Evolutionary conservation across 2,113 vertebrate genomes (phyloP), one percentile per base, ranked within the genome.

Genomic region (Otis tarda): DNA sequence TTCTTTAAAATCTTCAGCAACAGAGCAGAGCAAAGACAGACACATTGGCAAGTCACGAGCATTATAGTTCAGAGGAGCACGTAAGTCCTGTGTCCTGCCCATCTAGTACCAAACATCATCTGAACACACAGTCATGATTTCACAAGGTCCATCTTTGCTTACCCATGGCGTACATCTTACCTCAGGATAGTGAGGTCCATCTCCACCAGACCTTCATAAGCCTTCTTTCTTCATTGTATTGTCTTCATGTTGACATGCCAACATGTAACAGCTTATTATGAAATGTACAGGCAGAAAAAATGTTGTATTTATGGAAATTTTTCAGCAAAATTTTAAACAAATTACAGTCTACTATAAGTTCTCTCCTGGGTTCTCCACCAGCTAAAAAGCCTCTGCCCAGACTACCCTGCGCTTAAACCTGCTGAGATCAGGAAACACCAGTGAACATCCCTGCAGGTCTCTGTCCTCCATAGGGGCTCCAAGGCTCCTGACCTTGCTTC

Each of bases 251-350:
- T 35, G 37, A 31, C 7, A 7, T 10, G 7, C 3, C 27, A 87
- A 53, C 9, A 20, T 10, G 6, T 25, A 47, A 47, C 16, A 35
- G 28, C 14, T 52, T 45, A 9, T 43, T 70, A 45, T 14, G n/a
- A 52, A 52, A 17, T 0, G 2, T 19, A 24, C 7, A 8, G 17
- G 6, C 23, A 6, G 2, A 6, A 17, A 17, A 20, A 21, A 14
- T 23, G 16, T 14, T 21, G 11, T 43, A 50, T 41, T 53, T 73
- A 41, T 12, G 7, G 5, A 25, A 55, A 55, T 6, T 4, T 57
- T 30, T 53, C 12, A n/a, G 33, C 5, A 70, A 77, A 45, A 11
- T 39, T 52, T 77, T 57, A 65, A 52, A 19, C 20, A 43, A 37
- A 37, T 70, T 37, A 14, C 11, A 25, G 7, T 21, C 17, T 30